Conservation (phyloP, 2,797 vertebrate genomes). For the Prionace glauca region DNA sequence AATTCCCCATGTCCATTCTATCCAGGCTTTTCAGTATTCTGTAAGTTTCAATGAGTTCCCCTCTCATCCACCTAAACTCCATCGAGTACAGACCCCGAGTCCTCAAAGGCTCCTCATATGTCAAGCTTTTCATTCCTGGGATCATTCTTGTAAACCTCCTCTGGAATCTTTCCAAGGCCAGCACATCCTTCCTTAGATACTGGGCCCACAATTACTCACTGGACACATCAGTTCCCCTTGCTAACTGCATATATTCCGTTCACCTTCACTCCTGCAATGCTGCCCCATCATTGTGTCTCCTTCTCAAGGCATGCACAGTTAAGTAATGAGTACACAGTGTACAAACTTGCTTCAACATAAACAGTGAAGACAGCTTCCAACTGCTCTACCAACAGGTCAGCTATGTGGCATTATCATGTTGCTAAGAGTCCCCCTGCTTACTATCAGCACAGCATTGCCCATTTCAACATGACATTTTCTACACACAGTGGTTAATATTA, state of each 20-base stretch:
- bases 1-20: too few relatives aligned
- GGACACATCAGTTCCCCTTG: not conserved
- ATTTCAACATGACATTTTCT: not conserved
- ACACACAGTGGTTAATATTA: not conserved
- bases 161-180: too few relatives aligned
- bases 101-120: too few relatives aligned
- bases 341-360: not conserved
- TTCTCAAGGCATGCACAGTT: not conserved
- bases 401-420: not conserved
- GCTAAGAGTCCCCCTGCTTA: not conserved
- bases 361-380: not conserved
- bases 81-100: too few relatives aligned
- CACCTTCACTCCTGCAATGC: not conserved
- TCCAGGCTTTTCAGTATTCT: too few relatives aligned
- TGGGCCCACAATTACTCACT: too few relatives aligned
- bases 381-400: not conserved
- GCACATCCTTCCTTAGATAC: too few relatives aligned
- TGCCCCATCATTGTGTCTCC: not conserved
- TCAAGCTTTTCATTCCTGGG: too few relatives aligned
- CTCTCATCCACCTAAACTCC: too few relatives aligned
- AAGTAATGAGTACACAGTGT: not conserved
- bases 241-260: not conserved
- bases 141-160: too few relatives aligned
- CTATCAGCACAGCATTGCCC: not conserved
- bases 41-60: too few relatives aligned